phyloP scores from a whole-genome alignment of 2,888 invertebrate species.

The Monochamus alternatus region DNA sequence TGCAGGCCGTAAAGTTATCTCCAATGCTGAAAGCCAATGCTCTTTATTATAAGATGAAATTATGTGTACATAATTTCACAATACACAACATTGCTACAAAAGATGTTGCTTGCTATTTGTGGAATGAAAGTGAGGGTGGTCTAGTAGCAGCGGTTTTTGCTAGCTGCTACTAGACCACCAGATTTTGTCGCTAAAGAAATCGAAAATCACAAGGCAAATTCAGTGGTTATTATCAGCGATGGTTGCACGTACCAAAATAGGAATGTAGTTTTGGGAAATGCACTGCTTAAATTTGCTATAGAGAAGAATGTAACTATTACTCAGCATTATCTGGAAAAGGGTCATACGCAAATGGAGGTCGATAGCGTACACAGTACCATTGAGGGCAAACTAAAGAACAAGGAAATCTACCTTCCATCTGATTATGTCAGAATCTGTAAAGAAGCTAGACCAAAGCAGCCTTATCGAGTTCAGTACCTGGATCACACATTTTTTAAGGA shows the following conservation, averaged over 20 bases:
- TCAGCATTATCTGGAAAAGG: slow-evolving; percentile 32
- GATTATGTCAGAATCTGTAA: slow-evolving; percentile 41
- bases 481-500: slow-evolving; percentile 40
- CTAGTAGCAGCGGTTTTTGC: slow-evolving; percentile 53
- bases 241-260: slow-evolving; percentile 12
- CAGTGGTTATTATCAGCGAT: not conserved
- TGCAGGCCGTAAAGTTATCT: slow-evolving; percentile 52
- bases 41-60: slow-evolving; percentile 58
- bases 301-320: slow-evolving; percentile 25
- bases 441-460: slow-evolving; percentile 36
- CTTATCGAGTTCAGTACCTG: slow-evolving; percentile 36
- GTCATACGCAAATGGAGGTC: slow-evolving; percentile 44
- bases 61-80: slow-evolving; percentile 60
- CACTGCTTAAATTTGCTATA: slow-evolving; percentile 35
- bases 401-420: slow-evolving; percentile 38
- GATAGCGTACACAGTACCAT: slow-evolving; percentile 39
- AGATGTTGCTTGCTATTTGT: slow-evolving; percentile 56
- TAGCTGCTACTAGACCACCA: slow-evolving; percentile 50
- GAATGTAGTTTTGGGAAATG: slow-evolving; percentile 30
- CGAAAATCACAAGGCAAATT: not conserved
- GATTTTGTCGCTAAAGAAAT: slow-evolving; percentile 40
- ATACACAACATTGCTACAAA: slow-evolving; percentile 52
- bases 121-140: slow-evolving; percentile 48
- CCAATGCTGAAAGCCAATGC: slow-evolving; percentile 52
- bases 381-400: slow-evolving; percentile 36